These are phyloP conservation scores for Eriocheir sinensis DNA, from an alignment of 1,140 invertebrate genomes.

Conservation along the genomic window DNA sequence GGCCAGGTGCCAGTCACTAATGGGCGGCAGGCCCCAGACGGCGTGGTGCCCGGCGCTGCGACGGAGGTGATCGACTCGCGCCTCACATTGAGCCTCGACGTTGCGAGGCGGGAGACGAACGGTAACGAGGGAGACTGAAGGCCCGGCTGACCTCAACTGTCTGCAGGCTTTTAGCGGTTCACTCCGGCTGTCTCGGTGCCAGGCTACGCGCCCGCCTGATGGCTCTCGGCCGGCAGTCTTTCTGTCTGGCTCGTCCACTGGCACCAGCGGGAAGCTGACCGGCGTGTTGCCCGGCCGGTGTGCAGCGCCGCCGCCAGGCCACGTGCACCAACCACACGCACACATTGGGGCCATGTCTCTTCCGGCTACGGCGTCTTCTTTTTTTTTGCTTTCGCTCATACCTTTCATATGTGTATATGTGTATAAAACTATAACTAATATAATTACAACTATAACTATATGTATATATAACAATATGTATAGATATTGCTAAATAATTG, in stretches of 20 bases:
- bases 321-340: not conserved
- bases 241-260: not conserved
- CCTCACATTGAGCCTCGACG: not conserved
- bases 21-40: not conserved
- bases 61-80: not conserved
- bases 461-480: no score
- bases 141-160: constrained; percentile 15
- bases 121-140: constrained; percentile 46
- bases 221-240: constrained; percentile 12
- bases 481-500: no score
- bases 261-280: not conserved
- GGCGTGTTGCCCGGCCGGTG: not conserved
- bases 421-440: not conserved
- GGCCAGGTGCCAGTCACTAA: not conserved
- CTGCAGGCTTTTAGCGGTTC: constrained; percentile 55
- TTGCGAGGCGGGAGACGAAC: not conserved
- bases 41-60: not conserved
- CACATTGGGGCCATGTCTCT: not conserved
- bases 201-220: constrained; percentile 2
- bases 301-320: not conserved
- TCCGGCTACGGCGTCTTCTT: not conserved
- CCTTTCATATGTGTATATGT: constrained; percentile 6
- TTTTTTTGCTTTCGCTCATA: no score
- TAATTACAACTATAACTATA: not conserved
- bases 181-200: not conserved